These are phyloP conservation scores for Calliphora vomitoria DNA, from an alignment of 2,888 invertebrate genomes.

Conservation along the genomic window DNA sequence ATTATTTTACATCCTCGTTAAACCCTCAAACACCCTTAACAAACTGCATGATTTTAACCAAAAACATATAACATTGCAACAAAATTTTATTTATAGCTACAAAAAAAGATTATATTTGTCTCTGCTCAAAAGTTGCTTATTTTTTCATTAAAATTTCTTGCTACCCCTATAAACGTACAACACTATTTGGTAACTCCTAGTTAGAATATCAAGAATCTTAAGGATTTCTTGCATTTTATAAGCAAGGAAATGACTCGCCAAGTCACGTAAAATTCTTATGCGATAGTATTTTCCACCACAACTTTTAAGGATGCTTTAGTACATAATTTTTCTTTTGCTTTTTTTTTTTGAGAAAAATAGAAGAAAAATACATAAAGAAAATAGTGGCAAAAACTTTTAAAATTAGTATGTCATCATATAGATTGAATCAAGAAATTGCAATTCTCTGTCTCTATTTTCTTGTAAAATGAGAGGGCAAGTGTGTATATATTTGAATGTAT, in stretches of 20 bases:
- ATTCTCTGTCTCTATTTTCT: conserved; percentile 2
- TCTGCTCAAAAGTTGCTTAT: conserved; percentile 6
- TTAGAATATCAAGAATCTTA: background rate
- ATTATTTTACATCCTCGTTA: no score
- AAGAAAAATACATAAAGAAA: no score
- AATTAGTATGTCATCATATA: conserved; percentile 62
- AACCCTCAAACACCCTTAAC: background rate
- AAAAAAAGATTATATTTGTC: background rate
- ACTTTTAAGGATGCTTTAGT: conserved; percentile 52
- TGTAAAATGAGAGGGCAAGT: background rate
- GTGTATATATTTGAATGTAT: background rate
- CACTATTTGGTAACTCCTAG: background rate
- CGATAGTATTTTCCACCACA: conserved; percentile 38
- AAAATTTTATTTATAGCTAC: no score
- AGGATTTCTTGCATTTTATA: conserved; percentile 7
- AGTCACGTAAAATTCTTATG: conserved; percentile 63
- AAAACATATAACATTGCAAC: background rate
- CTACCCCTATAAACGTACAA: background rate
- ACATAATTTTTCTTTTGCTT: conserved; percentile 13
- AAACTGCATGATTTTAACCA: background rate
- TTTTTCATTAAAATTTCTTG: conserved; percentile 7
- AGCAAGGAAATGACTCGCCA: conserved; percentile 36
- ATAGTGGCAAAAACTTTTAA: conserved; percentile 8
- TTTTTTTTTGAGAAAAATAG: background rate
- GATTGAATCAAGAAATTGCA: conserved; percentile 49